Base-by-base conservation (phyloP, 2,797 vertebrate species). In the Pseudomugil gertrudae region DNA sequence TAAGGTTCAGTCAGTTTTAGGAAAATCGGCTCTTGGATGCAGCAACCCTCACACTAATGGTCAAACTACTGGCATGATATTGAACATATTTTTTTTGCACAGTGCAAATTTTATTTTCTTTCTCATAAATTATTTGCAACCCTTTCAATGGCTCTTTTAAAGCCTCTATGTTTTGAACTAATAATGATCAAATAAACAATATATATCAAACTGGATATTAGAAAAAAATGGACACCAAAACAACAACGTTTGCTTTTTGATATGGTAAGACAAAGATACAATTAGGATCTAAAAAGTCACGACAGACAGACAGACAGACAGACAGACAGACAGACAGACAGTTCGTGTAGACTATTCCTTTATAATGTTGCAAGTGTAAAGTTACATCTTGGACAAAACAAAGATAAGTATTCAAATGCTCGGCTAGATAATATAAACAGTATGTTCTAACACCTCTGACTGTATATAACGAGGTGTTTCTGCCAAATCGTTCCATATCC, bases 1-100 rank as follows among this genome's bases (percentile, higher is more conserved):
- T 57, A 27, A 69, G 72, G 81, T 83, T 85, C 51, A 78, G 59
- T 71, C 62, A 63, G 63, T 71, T 84, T 75, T 76, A 78, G 76
- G 66, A 79, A 84, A 74, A 84, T 61, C 19, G 80, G 35, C 55
- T 63, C 50, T 76, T 72, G 40, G 80, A 71, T 35, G 54, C 50
- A 51, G 57, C 51, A 69, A 66, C 69, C 40, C 55, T 74, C 65
- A 72, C 40, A 60, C 59, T 54, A 58, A 56, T 1, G 3, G 59
- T 51, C 35, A 70, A 78, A 57, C 55, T 51, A 60, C 57, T 51
- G 47, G n/a, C 63, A 35, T 35, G 30, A 67, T 17, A 32, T 3
- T 29, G 32, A 55, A 51, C 3, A 32, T 14, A 23, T 15, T 29
- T 50, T 29, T 50, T 26, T 50, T 60, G 27, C 3, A 36, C 19